phyloP scores from a whole-genome alignment of 2,888 invertebrate species.

The Himalopsyche anomala region DNA sequence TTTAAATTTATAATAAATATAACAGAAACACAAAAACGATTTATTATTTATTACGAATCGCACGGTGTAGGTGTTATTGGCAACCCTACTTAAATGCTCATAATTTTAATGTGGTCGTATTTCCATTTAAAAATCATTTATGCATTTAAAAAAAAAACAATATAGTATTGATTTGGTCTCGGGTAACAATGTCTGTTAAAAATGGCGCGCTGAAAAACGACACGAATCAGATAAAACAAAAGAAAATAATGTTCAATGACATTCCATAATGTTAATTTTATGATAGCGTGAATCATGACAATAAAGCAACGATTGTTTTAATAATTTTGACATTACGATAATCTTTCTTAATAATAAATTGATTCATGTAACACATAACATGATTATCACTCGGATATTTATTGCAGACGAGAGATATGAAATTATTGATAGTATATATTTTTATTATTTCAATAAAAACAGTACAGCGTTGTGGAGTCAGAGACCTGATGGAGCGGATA shows the following conservation, averaged over 20 bases:
- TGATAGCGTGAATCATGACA: conserved; percentile 1
- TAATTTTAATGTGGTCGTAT: not conserved
- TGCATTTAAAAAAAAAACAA: not conserved
- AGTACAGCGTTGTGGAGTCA: no score
- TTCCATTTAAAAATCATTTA: not conserved
- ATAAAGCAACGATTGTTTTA: not conserved
- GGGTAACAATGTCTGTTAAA: conserved; percentile 18
- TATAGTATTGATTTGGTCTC: conserved; percentile 4
- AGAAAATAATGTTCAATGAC: conserved; percentile 27
- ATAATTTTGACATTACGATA: not conserved
- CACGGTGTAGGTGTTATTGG: no score
- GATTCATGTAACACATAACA: not conserved
- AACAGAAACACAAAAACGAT: no score
- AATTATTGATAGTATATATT: no score
- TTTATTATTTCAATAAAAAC: no score
- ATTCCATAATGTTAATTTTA: conserved; percentile 22
- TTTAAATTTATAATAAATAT: no score
- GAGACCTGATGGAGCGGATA: no score
- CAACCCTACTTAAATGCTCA: not conserved
- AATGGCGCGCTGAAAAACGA: conserved; percentile 42
- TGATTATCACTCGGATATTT: not conserved
- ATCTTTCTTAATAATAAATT: not conserved
- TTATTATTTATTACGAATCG: no score
- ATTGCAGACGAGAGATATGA: not conserved
- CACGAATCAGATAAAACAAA: conserved; percentile 31